Percentiles rank a stretch among this genome's conserved stretches.
Conservation (phyloP, 2,888 invertebrate species). For the Herminia tarsipennalis region DNA sequence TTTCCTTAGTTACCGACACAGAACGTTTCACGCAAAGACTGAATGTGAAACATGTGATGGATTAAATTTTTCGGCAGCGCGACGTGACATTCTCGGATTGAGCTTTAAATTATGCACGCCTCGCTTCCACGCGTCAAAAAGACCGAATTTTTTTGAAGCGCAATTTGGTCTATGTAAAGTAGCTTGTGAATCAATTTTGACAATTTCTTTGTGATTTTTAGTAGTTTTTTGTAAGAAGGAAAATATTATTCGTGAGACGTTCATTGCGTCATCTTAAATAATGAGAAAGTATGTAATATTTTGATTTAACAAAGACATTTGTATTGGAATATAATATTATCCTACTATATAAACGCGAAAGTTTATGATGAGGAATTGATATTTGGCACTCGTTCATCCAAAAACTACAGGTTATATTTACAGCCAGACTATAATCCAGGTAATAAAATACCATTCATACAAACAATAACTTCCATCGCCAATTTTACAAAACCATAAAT, state of each 20-base stretch:
- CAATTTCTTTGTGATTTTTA: slow-evolving; percentile 19
- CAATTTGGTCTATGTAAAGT: slow-evolving; percentile 42
- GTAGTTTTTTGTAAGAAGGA: background rate
- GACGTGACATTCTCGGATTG: slow-evolving; percentile 72
- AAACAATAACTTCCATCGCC: too few relatives aligned
- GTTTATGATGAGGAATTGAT: too few relatives aligned
- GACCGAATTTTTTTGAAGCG: slow-evolving; percentile 32
- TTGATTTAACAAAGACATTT: too few relatives aligned
- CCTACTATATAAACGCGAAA: too few relatives aligned
- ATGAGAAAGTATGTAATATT: too few relatives aligned
- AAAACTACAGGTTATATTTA: too few relatives aligned
- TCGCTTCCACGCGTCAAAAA: slow-evolving; percentile 47
- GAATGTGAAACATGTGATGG: slow-evolving; percentile 65
- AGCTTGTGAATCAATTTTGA: slow-evolving; percentile 38
- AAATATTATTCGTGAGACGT: slow-evolving; percentile 8
- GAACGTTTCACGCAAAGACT: slow-evolving; percentile 44
- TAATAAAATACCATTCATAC: too few relatives aligned
- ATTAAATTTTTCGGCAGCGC: slow-evolving; percentile 75
- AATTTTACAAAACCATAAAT: too few relatives aligned
- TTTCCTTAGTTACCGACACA: slow-evolving; percentile 47
- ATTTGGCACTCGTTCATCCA: too few relatives aligned
- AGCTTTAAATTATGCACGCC: slow-evolving; percentile 68
- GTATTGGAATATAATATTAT: too few relatives aligned
- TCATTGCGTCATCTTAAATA: too few relatives aligned
- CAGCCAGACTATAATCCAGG: too few relatives aligned